Base-by-base conservation (phyloP, 2,888 invertebrate species). In the Apoda limacodes region DNA sequence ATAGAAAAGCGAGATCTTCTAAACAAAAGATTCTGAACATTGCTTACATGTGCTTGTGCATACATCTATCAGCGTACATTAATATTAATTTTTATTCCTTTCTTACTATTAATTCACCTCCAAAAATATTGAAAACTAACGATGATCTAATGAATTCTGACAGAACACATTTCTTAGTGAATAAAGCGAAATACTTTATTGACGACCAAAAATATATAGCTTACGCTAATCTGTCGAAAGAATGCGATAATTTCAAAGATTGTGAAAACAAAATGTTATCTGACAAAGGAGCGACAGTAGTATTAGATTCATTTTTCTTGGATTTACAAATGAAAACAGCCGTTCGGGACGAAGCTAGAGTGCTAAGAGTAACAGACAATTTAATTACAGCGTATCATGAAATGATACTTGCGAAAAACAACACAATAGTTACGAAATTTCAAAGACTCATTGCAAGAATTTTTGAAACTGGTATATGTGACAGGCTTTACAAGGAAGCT, bases 21-120 rank as follows among this genome's bases (percentile, higher is more conserved):
- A 76, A 76, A 36, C 64, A 70, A 25, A 71, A 56, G 40, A 41
- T 63, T 11, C 23, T 75, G 3, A 69, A 70, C 22, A n/a, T 60
- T 4, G 43, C 50, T 3, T 72, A 63, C 38, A 45, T 69, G 10
- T 31, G 63, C 1, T 43, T 76, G 47, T 58, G 65, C 25, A 37
- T 74, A 7, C 62, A 68, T 39, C 36, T 64, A 10, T 54, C 65
- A 2, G 56, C 55, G 2, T 78, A 67, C 22, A 45, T 72, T 2
- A 59, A 56, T 35, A 54, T 65, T 6, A 62, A 72, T 20, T 42
- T 75, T 15, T 75, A 60, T 46, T 60, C 64, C 1, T 74, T 65
- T 31, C 49, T 71, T 2, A 74, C 76, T 0, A 61, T 78, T 9
- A 46, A 46, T 10, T 40, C 46, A 0, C 67, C 75, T 11, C 68